A percentile compares a stretch with the other conserved stretches of the same genome.
These are phyloP conservation scores for Emydocephalus ijimae DNA, from an alignment of 2,113 vertebrate genomes.

Conservation along the genomic window DNA sequence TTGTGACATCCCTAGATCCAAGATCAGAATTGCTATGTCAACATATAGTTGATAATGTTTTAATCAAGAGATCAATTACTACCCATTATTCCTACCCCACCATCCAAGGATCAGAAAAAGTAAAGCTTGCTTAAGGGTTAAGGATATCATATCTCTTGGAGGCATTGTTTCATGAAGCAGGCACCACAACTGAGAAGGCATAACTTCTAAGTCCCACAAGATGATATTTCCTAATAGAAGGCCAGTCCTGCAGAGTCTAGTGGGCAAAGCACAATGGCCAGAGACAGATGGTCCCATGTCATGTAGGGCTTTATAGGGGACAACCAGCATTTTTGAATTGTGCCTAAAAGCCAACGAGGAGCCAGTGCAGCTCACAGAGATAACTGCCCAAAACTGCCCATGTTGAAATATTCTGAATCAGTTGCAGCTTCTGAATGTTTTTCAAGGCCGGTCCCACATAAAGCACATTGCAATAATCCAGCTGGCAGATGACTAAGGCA, in stretches of 20 bases:
- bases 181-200: neutral
- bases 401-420: neutral
- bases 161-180: neutral
- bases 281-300: neutral
- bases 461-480: neutral
- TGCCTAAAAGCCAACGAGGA: neutral
- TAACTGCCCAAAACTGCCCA: too few species aligned
- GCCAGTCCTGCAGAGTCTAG: neutral
- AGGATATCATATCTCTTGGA: neutral
- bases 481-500: neutral
- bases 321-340: neutral
- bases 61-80: neutral
- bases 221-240: neutral
- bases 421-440: neutral
- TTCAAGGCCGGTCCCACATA: neutral
- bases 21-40: neutral
- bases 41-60: neutral
- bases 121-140: neutral
- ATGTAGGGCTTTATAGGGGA: neutral
- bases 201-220: neutral
- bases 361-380: neutral
- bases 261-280: neutral
- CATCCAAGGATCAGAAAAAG: neutral
- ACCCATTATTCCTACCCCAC: neutral
- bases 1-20: neutral